Evolutionary conservation across 2,888 invertebrate genomes (phyloP).

Genomic region (Dione vanillae): DNA sequence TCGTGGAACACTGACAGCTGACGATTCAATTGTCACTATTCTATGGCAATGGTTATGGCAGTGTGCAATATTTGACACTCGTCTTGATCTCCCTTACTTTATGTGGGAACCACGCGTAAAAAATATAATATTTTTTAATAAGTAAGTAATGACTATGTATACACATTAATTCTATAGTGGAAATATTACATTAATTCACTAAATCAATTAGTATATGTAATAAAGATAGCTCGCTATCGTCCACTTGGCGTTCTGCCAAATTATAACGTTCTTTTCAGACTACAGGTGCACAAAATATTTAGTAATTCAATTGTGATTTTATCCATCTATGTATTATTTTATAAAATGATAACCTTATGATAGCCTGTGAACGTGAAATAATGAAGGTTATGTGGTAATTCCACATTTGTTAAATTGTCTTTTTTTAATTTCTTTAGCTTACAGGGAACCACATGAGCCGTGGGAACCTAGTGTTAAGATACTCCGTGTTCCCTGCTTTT

Average conservation of each 20-base stretch:
- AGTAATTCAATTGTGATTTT: background rate
- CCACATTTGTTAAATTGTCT: background rate
- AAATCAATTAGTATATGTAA: constrained; percentile 29
- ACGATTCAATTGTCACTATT: no score
- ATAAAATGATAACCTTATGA: background rate
- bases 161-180: background rate
- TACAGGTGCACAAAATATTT: constrained; percentile 22
- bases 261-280: constrained; percentile 18
- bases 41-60: no score
- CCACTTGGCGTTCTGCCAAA: constrained; percentile 24
- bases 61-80: no score
- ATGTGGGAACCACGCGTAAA: no score
- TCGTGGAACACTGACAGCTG: no score
- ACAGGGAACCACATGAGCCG: no score
- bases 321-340: no score
- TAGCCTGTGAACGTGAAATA: background rate
- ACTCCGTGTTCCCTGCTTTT: no score
- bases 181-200: constrained; percentile 10
- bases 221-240: constrained; percentile 28
- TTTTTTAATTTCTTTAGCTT: no score
- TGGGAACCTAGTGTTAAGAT: no score
- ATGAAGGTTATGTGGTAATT: background rate
- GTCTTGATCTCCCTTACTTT: no score
- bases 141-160: background rate
- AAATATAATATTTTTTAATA: background rate